Conservation (phyloP, 2,888 invertebrate genomes). For the Xylophagus ater region DNA sequence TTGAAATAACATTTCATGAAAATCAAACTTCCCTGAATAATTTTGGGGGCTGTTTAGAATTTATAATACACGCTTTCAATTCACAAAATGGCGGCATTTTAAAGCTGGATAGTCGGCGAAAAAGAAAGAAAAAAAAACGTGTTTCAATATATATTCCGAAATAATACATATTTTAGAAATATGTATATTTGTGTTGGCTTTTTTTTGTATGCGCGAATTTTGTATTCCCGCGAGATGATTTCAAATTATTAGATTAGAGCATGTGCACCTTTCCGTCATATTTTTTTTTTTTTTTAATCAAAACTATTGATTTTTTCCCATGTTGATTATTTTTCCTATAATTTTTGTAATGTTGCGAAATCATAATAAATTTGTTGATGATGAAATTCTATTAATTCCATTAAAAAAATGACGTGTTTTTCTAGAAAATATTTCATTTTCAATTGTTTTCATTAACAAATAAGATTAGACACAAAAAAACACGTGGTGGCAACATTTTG, state of each 20-base stretch:
- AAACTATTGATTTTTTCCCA: background rate
- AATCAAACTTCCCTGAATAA: too few relatives aligned
- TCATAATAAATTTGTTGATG: too few relatives aligned
- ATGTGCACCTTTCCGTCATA: background rate
- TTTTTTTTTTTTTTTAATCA: background rate
- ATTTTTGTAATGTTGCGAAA: too few relatives aligned
- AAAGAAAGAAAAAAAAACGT: background rate
- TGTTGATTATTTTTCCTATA: too few relatives aligned
- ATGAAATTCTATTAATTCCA: too few relatives aligned
- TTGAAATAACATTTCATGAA: too few relatives aligned
- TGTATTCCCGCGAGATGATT: background rate
- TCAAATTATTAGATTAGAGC: background rate
- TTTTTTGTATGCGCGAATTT: background rate
- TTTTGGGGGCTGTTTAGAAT: background rate
- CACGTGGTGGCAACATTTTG: too few relatives aligned
- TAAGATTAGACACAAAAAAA: too few relatives aligned
- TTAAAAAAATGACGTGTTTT: too few relatives aligned
- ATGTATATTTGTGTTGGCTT: background rate
- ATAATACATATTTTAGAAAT: background rate
- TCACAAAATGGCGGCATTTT: conserved; percentile 15
- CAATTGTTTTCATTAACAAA: too few relatives aligned
- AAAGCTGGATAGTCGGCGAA: background rate
- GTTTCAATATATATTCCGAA: background rate
- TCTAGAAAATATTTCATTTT: too few relatives aligned
- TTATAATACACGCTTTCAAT: background rate